Evolutionary conservation across 1,140 invertebrate species (phyloP).

Genomic region (Holcopasites calliopsidis): DNA sequence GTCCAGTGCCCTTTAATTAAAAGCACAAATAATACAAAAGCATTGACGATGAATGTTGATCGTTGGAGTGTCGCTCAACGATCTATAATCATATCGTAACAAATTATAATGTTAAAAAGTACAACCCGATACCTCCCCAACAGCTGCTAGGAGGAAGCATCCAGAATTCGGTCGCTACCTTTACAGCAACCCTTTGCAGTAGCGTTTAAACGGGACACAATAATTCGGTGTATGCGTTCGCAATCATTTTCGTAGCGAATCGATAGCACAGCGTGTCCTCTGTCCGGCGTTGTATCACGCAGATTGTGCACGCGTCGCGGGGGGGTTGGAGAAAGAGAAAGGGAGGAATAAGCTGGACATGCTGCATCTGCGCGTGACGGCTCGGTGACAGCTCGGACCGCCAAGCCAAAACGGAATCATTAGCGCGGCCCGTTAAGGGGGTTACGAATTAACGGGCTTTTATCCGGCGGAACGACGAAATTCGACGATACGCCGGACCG

Average conservation of each 20-base stretch:
- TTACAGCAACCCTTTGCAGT: background rate
- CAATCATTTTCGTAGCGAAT: conserved; percentile 50
- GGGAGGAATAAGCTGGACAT: conserved; percentile 45
- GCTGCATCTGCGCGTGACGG: conserved; percentile 64
- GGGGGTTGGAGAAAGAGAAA: conserved; percentile 22
- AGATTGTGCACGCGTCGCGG: conserved; percentile 5
- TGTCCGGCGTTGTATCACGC: conserved; percentile 37
- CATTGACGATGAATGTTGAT: no score
- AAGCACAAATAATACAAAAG: no score
- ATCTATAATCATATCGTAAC: no score
- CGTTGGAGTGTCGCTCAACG: no score
- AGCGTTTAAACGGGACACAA: background rate
- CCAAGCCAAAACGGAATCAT: conserved; percentile 67
- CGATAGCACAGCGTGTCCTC: conserved; percentile 40
- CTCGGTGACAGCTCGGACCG: conserved; percentile 59
- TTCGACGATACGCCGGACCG: conserved; percentile 67
- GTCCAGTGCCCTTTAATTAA: no score
- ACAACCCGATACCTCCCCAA: background rate
- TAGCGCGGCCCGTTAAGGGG: conserved; percentile 65
- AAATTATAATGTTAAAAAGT: background rate
- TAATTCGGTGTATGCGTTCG: conserved; percentile 14
- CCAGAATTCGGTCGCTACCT: background rate
- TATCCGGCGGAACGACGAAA: conserved; percentile 61
- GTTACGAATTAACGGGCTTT: conserved; percentile 65
- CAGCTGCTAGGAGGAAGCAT: background rate